phyloP scores from a whole-genome alignment of 2,888 invertebrate species.

The Myopa testacea region DNA sequence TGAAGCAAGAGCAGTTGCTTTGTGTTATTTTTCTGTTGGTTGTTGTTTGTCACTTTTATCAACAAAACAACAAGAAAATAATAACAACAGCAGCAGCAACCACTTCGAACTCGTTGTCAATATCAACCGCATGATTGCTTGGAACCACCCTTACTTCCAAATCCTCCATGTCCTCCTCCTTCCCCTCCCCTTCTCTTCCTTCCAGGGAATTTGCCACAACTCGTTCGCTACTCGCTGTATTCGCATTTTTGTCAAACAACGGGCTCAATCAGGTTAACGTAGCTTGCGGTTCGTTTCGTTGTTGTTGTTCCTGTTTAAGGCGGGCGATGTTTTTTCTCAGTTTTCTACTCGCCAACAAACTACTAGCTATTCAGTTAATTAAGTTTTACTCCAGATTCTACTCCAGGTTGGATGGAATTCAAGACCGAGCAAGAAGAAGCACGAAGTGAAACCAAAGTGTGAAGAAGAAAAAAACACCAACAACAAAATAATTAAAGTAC shows the following conservation, averaged over 20 bases:
- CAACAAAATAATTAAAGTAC: too few species aligned
- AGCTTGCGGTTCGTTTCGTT: neutral
- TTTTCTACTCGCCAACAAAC: neutral
- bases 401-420: too few species aligned
- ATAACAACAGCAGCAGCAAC: neutral
- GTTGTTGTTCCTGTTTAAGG: neutral
- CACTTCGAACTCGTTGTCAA: slow-evolving; percentile 26
- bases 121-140: slow-evolving; percentile 30
- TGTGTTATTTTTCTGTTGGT: neutral
- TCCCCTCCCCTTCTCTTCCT: neutral
- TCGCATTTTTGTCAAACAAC: slow-evolving; percentile 22
- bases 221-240: neutral
- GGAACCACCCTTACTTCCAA: neutral
- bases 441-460: neutral
- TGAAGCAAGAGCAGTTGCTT: neutral
- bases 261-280: slow-evolving; percentile 24
- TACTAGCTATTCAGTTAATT: slow-evolving; percentile 19
- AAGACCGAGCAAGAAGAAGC: neutral
- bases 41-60: slow-evolving; percentile 17
- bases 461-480: too few species aligned
- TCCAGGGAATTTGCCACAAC: neutral
- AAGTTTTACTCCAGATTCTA: neutral
- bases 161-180: neutral
- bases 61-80: neutral
- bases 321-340: neutral